Conservation (phyloP, 2,113 vertebrate species). For the Notarius quadriscutis region DNA sequence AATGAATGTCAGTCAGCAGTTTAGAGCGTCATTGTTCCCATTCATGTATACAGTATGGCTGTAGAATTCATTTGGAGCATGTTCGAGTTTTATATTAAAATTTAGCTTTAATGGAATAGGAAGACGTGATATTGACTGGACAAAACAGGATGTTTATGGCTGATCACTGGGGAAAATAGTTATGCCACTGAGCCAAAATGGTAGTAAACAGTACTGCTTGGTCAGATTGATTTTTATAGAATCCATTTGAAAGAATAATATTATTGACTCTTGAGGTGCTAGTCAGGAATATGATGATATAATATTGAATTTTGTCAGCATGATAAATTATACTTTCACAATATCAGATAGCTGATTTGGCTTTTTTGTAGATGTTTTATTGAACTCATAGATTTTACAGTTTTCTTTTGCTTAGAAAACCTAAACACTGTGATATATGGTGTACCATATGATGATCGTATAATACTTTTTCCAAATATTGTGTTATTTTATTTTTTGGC, state of each 20-base stretch:
- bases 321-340: constrained; percentile 10
- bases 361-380: constrained; percentile 2
- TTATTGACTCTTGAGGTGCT: constrained; percentile 10
- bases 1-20: not conserved
- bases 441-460: not conserved
- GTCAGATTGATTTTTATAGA: not conserved
- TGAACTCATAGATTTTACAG: not conserved
- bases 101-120: not conserved
- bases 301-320: constrained; percentile 18
- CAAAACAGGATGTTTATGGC: not conserved
- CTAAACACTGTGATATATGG: not conserved
- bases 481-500: not conserved
- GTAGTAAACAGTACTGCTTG: not conserved
- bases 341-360: constrained; percentile 3
- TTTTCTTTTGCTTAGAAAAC: not conserved
- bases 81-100: not conserved
- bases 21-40: not conserved
- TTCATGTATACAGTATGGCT: not conserved
- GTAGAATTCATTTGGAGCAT: not conserved
- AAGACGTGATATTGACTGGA: not conserved
- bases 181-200: not conserved
- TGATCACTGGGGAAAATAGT: not conserved
- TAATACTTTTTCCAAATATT: not conserved
- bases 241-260: not conserved
- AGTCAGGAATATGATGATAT: constrained; percentile 14